Evolutionary conservation across 2,113 vertebrate genomes (phyloP).

Genomic region (Montifringilla adamsi): DNA sequence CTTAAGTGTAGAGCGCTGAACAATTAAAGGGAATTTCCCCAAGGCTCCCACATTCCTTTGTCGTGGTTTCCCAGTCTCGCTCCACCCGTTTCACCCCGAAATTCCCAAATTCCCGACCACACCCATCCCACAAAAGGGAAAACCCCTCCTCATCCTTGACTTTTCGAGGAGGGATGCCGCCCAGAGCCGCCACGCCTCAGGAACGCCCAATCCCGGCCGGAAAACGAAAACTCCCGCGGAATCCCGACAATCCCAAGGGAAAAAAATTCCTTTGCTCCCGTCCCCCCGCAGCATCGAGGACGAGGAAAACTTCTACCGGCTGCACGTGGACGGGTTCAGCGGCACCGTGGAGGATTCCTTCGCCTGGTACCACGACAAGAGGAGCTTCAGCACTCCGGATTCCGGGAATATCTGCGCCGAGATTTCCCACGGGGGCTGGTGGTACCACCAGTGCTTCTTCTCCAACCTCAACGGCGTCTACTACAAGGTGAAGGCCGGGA

Average conservation of each 20-base stretch:
- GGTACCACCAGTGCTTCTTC: conserved; percentile 91
- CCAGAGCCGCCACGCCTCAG: rapidly evolving
- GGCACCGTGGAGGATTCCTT: conserved; percentile 85
- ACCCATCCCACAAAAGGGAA: not conserved
- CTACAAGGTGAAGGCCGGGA: conserved; percentile 76
- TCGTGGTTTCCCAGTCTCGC: not conserved
- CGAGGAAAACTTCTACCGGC: conserved; percentile 79
- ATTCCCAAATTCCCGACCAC: not conserved
- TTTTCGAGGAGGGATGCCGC: not conserved
- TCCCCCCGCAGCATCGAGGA: conserved; percentile 84
- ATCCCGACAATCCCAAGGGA: rapidly evolving
- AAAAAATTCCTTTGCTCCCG: not conserved
- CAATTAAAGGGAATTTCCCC: not conserved
- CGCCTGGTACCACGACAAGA: conserved; percentile 88
- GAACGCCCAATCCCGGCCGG: rapidly evolving
- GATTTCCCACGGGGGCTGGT: conserved; percentile 88
- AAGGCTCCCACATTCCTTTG: not conserved
- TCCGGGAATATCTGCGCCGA: conserved; percentile 84
- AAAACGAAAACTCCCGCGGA: not conserved
- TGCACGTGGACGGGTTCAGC: conserved; percentile 83
- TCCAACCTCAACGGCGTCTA: conserved; percentile 88
- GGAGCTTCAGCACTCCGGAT: conserved; percentile 85
- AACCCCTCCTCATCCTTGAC: rapidly evolving
- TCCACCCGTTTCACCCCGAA: rapidly evolving
- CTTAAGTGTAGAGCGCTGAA: rapidly evolving